Conservation (phyloP, 2,888 invertebrate species). For the Andrena fulva region DNA sequence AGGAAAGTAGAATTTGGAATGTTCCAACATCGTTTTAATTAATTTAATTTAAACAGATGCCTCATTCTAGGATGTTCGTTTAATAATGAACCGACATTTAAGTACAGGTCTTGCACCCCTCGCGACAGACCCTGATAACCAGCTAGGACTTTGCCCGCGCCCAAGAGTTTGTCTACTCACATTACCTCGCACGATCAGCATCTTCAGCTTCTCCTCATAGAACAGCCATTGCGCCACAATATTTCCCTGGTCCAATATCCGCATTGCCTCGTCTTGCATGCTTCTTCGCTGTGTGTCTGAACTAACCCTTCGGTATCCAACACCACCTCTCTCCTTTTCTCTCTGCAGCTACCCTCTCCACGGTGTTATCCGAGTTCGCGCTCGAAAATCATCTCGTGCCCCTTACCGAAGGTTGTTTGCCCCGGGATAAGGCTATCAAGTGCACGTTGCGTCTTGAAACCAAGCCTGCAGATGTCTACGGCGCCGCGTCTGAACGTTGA, state of each 20-base stretch:
- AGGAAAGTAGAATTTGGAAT: too few relatives aligned
- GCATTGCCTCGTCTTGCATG: slow-evolving; percentile 79
- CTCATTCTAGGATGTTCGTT: slow-evolving; percentile 28
- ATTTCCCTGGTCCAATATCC: slow-evolving; percentile 81
- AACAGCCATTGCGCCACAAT: slow-evolving; percentile 80
- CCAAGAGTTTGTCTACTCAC: slow-evolving; percentile 77
- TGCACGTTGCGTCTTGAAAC: slow-evolving; percentile 77
- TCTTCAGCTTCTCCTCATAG: slow-evolving; percentile 46
- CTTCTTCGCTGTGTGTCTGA: slow-evolving; percentile 77
- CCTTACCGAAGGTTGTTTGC: slow-evolving; percentile 71
- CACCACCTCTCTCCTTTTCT: slow-evolving; percentile 21
- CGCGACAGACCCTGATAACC: slow-evolving; percentile 67
- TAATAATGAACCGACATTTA: slow-evolving; percentile 45
- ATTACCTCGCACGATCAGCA: slow-evolving; percentile 70
- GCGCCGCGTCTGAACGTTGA: too few relatives aligned
- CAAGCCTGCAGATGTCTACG: slow-evolving; percentile 21
- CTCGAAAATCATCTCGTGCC: slow-evolving; percentile 65
- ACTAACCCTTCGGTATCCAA: slow-evolving; percentile 69
- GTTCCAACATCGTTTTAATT: too few relatives aligned
- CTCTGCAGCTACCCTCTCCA: slow-evolving; percentile 9
- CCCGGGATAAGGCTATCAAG: slow-evolving; percentile 82
- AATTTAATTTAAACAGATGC: slow-evolving; percentile 8
- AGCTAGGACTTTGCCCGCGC: slow-evolving; percentile 72
- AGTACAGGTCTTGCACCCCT: slow-evolving; percentile 57
- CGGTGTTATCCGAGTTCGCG: slow-evolving; percentile 63